Conservation (phyloP, 2,888 invertebrate species). For the Melanostoma mellinum region DNA sequence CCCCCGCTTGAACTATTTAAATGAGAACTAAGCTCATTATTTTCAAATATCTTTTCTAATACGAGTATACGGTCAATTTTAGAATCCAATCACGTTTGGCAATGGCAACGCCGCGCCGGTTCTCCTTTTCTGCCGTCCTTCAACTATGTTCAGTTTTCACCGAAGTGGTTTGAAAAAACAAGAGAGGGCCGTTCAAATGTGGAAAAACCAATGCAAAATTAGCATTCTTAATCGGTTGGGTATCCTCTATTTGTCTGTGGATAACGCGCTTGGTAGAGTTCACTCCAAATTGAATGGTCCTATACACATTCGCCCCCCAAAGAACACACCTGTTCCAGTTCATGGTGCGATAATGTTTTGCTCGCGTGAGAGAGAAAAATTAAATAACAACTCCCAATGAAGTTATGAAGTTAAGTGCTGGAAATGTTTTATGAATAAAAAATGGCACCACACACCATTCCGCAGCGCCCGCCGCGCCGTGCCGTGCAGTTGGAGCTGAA, state of each 20-base stretch:
- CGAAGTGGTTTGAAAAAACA: no score
- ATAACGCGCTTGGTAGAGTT: background rate
- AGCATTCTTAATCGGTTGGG: slow-evolving; percentile 48
- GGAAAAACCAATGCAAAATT: slow-evolving; percentile 4
- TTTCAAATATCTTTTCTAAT: no score
- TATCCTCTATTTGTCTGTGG: slow-evolving; percentile 43
- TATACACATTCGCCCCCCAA: background rate
- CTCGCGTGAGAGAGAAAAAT: slow-evolving; percentile 62
- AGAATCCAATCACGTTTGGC: no score
- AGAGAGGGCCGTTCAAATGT: background rate
- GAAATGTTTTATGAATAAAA: slow-evolving; percentile 65
- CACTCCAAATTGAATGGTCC: slow-evolving; percentile 26
- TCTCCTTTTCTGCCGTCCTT: no score
- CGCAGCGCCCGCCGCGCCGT: no score
- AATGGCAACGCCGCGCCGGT: no score
- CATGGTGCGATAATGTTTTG: slow-evolving; percentile 2
- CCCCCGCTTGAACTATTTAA: no score
- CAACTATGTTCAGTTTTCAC: no score
- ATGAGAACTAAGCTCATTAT: no score
- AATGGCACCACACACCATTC: slow-evolving; percentile 38
- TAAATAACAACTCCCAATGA: slow-evolving; percentile 50
- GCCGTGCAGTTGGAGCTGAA: no score
- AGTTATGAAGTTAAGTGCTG: slow-evolving; percentile 63
- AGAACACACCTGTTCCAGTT: slow-evolving; percentile 29
- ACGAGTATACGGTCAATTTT: no score